Evolutionary conservation across 2,888 invertebrate genomes (phyloP).

Genomic region (Cinara cedri): DNA sequence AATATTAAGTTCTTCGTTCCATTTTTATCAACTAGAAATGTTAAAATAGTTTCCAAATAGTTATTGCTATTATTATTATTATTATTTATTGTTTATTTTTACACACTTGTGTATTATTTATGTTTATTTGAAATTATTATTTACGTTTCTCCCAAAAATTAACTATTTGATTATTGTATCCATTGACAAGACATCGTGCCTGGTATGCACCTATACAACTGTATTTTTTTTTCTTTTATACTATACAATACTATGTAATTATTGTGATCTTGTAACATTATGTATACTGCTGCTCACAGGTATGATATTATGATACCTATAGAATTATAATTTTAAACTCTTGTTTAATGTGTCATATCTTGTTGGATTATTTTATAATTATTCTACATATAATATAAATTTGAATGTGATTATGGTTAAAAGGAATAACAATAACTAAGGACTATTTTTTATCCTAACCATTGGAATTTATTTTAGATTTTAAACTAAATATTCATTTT

Average conservation of each 20-base stretch:
- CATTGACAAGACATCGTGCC: constrained; percentile 31
- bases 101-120: background rate
- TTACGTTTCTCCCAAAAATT: background rate
- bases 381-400: no score
- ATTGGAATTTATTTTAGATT: no score
- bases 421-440: no score
- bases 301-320: constrained; percentile 26
- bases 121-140: no score
- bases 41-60: constrained; percentile 29
- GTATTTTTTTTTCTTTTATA: constrained; percentile 27
- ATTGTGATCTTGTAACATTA: constrained; percentile 47
- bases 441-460: no score
- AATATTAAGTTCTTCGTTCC: constrained; percentile 49
- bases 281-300: constrained; percentile 32
- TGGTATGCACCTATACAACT: background rate
- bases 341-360: constrained; percentile 34
- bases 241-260: constrained; percentile 6
- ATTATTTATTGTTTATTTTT: background rate
- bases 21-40: constrained; percentile 38
- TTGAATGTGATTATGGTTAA: no score
- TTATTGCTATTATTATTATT: constrained; percentile 27
- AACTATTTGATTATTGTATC: constrained; percentile 22
- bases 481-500: no score
- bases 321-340: constrained; percentile 11
- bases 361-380: constrained; percentile 22